Evolutionary conservation across 2,113 vertebrate species (phyloP).

Genomic region (Delphinapterus leucas): DNA sequence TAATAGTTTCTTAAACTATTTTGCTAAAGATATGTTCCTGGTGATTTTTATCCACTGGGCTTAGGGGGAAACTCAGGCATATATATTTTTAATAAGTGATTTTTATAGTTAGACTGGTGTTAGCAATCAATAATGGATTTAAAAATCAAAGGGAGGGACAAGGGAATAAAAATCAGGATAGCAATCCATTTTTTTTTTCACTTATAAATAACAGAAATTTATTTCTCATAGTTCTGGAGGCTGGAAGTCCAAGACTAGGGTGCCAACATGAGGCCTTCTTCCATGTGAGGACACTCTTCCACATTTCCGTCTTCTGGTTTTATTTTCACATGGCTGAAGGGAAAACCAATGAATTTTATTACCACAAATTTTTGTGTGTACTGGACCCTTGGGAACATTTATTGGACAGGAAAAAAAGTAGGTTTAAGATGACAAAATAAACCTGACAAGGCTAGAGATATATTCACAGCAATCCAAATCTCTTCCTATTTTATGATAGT

Average conservation of each 20-base stretch:
- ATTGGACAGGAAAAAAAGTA: not conserved
- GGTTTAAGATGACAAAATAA: not conserved
- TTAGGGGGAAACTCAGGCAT: not conserved
- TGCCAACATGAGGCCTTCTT: not conserved
- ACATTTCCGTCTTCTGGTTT: not conserved
- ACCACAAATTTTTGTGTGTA: not conserved
- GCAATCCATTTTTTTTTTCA: not conserved
- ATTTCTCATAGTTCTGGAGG: not conserved
- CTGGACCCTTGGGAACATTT: not conserved
- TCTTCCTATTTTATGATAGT: not conserved
- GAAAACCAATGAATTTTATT: not conserved
- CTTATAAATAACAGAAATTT: too few species aligned
- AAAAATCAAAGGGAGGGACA: not conserved
- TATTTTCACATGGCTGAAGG: not conserved
- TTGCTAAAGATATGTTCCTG: rapidly evolving
- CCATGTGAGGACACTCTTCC: not conserved
- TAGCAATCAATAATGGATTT: not conserved
- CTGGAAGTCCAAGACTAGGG: not conserved
- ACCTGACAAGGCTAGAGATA: not conserved
- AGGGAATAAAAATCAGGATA: not conserved
- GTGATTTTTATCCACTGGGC: not conserved
- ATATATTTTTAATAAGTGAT: not conserved
- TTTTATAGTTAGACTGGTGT: not conserved
- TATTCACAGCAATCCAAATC: not conserved
- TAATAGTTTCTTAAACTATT: not conserved